A percentile compares a stretch with the other conserved stretches of the same genome.
Conservation (phyloP, 2,888 invertebrate genomes). For the Mayetiola destructor region DNA sequence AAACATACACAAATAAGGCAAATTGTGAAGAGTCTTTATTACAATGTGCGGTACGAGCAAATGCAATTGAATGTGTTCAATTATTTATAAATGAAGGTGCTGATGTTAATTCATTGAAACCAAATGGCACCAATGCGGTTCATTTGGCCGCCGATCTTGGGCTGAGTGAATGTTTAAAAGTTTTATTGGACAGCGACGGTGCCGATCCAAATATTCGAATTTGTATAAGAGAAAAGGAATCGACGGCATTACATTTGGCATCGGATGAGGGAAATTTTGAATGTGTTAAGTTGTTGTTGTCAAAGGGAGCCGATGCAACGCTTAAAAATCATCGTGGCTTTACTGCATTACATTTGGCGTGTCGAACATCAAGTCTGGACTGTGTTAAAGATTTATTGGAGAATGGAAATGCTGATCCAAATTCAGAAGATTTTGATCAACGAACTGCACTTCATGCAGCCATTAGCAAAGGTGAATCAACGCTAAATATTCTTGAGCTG, state of each 20-base stretch:
- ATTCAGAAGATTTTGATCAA: slow-evolving; percentile 65
- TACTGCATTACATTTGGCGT: slow-evolving; percentile 72
- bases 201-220: slow-evolving; percentile 56
- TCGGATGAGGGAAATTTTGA: slow-evolving; percentile 77
- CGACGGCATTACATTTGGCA: slow-evolving; percentile 69
- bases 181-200: slow-evolving; percentile 58
- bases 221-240: slow-evolving; percentile 53
- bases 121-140: slow-evolving; percentile 62
- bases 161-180: slow-evolving; percentile 55
- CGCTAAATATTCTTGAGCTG: slow-evolving; percentile 66
- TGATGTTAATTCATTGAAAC: slow-evolving; percentile 59
- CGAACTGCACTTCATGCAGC: slow-evolving; percentile 72
- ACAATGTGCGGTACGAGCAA: slow-evolving; percentile 75
- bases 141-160: slow-evolving; percentile 71
- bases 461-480: slow-evolving; percentile 65
- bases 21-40: slow-evolving; percentile 62
- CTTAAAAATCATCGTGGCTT: slow-evolving; percentile 64
- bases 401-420: slow-evolving; percentile 62
- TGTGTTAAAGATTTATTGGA: slow-evolving; percentile 63
- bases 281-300: slow-evolving; percentile 58
- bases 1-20: slow-evolving; percentile 48
- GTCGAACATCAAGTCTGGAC: slow-evolving; percentile 63
- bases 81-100: slow-evolving; percentile 61
- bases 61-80: slow-evolving; percentile 63
- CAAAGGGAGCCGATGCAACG: slow-evolving; percentile 60